Evolutionary conservation across 2,797 vertebrate genomes (phyloP).

Genomic region (Manis pentadactyla): DNA sequence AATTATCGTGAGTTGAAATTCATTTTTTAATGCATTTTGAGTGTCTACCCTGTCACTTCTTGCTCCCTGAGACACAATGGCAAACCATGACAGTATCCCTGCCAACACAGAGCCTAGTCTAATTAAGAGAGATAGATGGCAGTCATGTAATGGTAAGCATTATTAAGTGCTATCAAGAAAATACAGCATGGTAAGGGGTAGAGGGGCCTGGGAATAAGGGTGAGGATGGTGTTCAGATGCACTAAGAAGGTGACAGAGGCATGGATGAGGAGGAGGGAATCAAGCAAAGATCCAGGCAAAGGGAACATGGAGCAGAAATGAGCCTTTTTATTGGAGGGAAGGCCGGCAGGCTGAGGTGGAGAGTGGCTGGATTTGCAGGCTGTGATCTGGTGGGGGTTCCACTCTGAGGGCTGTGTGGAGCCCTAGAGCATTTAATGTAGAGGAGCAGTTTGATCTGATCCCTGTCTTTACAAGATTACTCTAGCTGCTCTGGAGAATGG

Average conservation of each 20-base stretch:
- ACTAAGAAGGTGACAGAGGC: not conserved
- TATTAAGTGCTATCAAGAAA: not conserved
- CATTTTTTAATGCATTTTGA: not conserved
- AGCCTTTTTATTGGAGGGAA: not conserved
- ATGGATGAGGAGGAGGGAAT: rapidly evolving
- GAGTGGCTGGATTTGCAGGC: not conserved
- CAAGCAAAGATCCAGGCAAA: not conserved
- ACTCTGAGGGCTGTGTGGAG: not conserved
- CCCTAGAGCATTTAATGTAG: not conserved
- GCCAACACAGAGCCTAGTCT: not conserved
- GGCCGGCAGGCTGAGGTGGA: not conserved
- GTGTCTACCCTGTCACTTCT: not conserved
- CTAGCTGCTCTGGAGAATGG: not conserved
- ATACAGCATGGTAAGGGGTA: not conserved
- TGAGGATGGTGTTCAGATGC: not conserved
- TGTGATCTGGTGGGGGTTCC: not conserved
- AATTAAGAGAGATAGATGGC: not conserved
- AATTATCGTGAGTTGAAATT: not conserved
- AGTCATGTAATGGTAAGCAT: not conserved
- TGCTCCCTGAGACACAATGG: too few relatives aligned
- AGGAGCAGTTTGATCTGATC: not conserved
- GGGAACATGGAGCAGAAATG: too few relatives aligned
- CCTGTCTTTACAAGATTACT: not conserved
- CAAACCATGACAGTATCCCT: not conserved
- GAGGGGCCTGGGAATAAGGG: not conserved